Base-by-base conservation (phyloP, 2,888 invertebrate species). In the Agriopis marginaria region DNA sequence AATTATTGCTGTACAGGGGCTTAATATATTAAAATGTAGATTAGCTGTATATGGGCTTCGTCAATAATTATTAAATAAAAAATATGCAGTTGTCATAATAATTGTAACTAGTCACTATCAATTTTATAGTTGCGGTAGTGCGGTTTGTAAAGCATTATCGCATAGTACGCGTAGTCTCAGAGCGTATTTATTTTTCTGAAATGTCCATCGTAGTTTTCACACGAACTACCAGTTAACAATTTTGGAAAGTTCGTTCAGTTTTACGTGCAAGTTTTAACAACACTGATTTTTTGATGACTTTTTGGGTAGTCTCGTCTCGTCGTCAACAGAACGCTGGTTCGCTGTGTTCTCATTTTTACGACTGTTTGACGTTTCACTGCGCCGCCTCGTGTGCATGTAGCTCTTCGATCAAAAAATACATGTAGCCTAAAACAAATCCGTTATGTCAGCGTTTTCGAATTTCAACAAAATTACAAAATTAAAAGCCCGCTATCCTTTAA, bases 241-340 rank as follows among this genome's bases (percentile, higher is more conserved):
- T 85, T 81, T 77, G 78, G 78, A 77, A 86, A 86, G 80, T 84
- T 83, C 76, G 82, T 82, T 80, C 82, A 82, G 82, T 82, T 84
- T 83, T 85, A 88, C 88, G 90, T 88, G 86, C 82, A 82, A 86
- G 85, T 88, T 89, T 88, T 88, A 86, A 87, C 88, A 89, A 87
- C 83, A 83, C 80, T 68, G 79, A 82, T 78, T 84, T 88, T 86
- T 86, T 82, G 76, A 79, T 73, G 77, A 75, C 79, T 83, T 84
- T 86, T 86, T 84, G 78, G 71, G 77, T 77, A 79, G 80, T 85
- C 82, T 74, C 77, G 78, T 76, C 77, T 73, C 79, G 70, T 66
- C 68, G 73, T 66, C 71, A 66, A 72, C 73, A 62, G 77, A 67
- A 75, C 71, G 74, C 77, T 79, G 74, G 82, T 84, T 82, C 75